These are phyloP conservation scores for Peromyscus eremicus DNA, from an alignment of 2,797 vertebrate genomes.

Conservation along the genomic window DNA sequence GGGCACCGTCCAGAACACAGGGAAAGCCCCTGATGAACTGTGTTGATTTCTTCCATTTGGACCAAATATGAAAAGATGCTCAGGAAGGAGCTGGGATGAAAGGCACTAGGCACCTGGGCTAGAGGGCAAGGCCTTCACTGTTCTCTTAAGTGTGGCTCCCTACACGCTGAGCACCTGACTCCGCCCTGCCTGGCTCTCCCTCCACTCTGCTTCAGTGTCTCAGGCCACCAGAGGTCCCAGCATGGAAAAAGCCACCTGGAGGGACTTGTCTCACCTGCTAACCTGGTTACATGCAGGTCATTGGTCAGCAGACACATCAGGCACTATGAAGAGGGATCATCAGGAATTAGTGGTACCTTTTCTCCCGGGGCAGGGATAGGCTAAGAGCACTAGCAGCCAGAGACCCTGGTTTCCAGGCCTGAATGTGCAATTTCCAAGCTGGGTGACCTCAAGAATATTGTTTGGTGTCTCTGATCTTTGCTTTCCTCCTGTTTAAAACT, in stretches of 20 bases:
- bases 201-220: background rate
- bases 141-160: background rate
- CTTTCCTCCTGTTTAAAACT: conserved; percentile 12
- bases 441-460: background rate
- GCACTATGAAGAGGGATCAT: background rate
- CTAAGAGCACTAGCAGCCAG: background rate
- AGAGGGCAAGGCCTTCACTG: background rate
- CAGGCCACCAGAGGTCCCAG: background rate
- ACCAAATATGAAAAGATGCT: background rate
- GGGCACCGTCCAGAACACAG: background rate
- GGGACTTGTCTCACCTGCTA: background rate
- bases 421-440: background rate
- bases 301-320: background rate
- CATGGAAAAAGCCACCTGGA: background rate
- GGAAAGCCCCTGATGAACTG: background rate
- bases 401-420: background rate
- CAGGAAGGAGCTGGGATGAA: too few species aligned
- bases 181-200: background rate
- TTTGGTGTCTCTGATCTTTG: background rate
- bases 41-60: background rate
- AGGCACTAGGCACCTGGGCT: background rate
- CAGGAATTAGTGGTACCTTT: background rate
- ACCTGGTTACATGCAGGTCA: background rate
- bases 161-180: background rate
- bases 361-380: background rate